Conservation (phyloP, 2,113 vertebrate genomes). For the Oostethus manadensis region DNA sequence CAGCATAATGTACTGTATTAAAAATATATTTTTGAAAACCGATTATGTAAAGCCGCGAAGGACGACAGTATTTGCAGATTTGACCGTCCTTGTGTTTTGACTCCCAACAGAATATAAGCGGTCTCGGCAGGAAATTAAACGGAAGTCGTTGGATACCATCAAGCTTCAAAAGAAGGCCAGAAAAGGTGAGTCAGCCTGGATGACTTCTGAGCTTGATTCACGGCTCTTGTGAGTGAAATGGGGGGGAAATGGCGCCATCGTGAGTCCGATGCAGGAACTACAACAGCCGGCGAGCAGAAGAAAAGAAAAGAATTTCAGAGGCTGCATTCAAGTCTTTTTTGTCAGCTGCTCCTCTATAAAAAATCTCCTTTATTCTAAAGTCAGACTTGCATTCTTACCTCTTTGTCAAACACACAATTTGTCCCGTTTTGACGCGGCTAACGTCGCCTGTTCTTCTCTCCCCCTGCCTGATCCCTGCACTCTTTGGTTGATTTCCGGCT, state of each 20-base stretch:
- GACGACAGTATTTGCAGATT: no score
- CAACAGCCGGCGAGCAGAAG: constrained; percentile 15
- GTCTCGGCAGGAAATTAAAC: constrained; percentile 96
- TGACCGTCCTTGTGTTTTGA: neutral
- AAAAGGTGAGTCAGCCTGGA: constrained; percentile 79
- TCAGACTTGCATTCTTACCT: constrained; percentile 13
- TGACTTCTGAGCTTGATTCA: neutral
- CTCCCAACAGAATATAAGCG: constrained; percentile 86
- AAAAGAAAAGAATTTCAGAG: constrained; percentile 14
- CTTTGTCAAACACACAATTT: constrained; percentile 31
- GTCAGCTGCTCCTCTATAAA: constrained; percentile 14
- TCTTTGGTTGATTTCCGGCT: constrained; percentile 29
- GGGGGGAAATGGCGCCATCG: constrained; percentile 48
- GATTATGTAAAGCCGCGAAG: no score
- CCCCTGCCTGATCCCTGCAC: constrained; percentile 9
- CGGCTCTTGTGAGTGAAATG: neutral
- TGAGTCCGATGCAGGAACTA: constrained; percentile 18
- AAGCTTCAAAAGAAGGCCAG: constrained; percentile 97
- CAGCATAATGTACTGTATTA: no score
- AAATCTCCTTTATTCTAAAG: constrained; percentile 14
- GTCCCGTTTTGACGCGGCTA: constrained; percentile 39
- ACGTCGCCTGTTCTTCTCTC: constrained; percentile 56
- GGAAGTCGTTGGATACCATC: constrained; percentile 92
- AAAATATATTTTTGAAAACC: no score
- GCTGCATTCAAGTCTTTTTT: constrained; percentile 25